Evolutionary conservation across 2,113 vertebrate species (phyloP), one percentile per base, ranked within the genome.

Genomic region (Chrysochloris asiatica): DNA sequence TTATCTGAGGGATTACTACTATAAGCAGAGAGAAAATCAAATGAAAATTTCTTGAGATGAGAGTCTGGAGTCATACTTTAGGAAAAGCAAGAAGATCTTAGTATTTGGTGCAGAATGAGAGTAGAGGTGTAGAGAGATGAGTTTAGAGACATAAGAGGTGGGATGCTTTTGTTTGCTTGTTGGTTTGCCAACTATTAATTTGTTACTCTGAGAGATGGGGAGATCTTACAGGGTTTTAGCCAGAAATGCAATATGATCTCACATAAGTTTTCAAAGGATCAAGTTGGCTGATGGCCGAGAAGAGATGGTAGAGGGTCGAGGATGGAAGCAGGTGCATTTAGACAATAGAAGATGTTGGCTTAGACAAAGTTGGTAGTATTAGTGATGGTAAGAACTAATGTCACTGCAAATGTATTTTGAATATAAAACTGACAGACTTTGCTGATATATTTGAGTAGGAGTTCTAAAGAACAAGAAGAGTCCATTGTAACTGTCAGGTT

Each of bases 101-200:
- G 16, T 43, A 5, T 77, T 83, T 78, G 61, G 82, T 10, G 26
- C 41, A 52, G 50, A 71, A 11, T 36, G 24, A 52, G 24, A 21
- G 21, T 33, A 22, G 17, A 30, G 38, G 19, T 52, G 22, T 16
- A n/a, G n/a, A n/a, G n/a, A n/a, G n/a, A 59, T 72, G 50, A 77
- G 10, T 21, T 54, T 33, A 16, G 22, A 77, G 24, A 72, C 6
- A 11, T 8, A 16, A 81, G 33, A 71, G 26, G 56, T 61, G 26
- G 28, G 33, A 5, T n/a, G 6, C n/a, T n/a, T n/a, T n/a, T n/a
- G n/a, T n/a, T 0, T 28, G 22, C 0, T 1, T 77, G 52, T 38
- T 77, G 10, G 14, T 86, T 30, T 1, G 6, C 12, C 26, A 45
- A 13, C 43, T 52, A n/a, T 21, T 88, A 61, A 14, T 30, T 10